A percentile compares a stretch with the other conserved stretches of the same genome.
phyloP scores from a whole-genome alignment of 1,140 invertebrate species.

The Drosophila rufa region DNA sequence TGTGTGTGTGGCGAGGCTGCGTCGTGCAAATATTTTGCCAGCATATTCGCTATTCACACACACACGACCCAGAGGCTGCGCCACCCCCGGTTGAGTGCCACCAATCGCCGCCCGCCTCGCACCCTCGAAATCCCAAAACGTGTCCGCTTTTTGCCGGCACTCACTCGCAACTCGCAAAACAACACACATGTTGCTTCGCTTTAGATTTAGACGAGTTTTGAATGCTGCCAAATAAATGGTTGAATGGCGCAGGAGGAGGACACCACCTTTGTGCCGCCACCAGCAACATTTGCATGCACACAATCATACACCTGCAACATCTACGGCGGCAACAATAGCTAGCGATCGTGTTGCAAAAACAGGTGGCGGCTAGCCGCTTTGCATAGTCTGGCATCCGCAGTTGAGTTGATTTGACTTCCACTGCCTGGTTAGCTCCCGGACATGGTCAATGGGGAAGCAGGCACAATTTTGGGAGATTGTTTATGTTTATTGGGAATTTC shows the following conservation, averaged over 20 bases:
- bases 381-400: conserved; percentile 14
- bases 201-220: conserved; percentile 81
- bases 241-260: conserved; percentile 25
- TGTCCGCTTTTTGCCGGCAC: conserved; percentile 70
- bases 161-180: conserved; percentile 55
- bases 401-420: conserved; percentile 11
- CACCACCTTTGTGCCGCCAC: neutral
- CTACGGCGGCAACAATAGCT: conserved; percentile 24
- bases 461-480: neutral
- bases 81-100: conserved; percentile 32
- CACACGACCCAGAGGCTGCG: conserved; percentile 41
- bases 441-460: conserved; percentile 9
- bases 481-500: neutral
- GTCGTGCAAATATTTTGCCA: conserved; percentile 79
- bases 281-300: neutral
- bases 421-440: neutral
- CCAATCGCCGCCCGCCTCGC: conserved; percentile 2
- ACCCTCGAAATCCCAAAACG: conserved; percentile 27
- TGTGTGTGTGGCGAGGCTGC: conserved; percentile 60
- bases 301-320: conserved; percentile 27
- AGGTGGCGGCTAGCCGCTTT: conserved; percentile 29
- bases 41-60: conserved; percentile 61
- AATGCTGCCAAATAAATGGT: conserved; percentile 51
- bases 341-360: conserved; percentile 49
- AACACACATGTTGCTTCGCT: conserved; percentile 79